phyloP scores from a whole-genome alignment of 1,140 invertebrate genomes.

The Pseudoatta argentina region DNA sequence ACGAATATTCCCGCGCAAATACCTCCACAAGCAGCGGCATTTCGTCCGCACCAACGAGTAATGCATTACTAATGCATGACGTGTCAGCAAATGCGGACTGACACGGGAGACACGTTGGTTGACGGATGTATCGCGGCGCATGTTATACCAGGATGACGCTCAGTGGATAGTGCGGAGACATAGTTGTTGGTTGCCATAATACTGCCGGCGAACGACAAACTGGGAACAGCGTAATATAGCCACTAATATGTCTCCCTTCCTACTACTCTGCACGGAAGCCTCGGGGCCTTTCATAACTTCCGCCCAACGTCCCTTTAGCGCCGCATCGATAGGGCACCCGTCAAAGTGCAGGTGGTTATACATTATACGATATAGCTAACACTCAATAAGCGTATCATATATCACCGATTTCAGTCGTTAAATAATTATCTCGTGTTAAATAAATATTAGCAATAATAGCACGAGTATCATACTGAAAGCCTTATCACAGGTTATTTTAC shows the following conservation, averaged over 20 bases:
- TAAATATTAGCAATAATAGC: background rate
- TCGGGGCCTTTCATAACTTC: conserved; percentile 77
- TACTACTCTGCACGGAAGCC: conserved; percentile 42
- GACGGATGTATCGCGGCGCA: conserved; percentile 40
- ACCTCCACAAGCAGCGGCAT: background rate
- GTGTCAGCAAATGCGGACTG: conserved; percentile 26
- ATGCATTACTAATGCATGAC: conserved; percentile 34
- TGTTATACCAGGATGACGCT: conserved; percentile 25
- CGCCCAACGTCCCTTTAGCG: conserved; percentile 40
- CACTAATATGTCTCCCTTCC: conserved; percentile 68
- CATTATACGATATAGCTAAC: conserved; percentile 26
- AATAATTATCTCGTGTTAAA: conserved; percentile 11
- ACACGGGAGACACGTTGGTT: background rate
- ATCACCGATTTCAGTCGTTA: background rate
- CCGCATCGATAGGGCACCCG: conserved; percentile 38
- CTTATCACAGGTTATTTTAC: background rate
- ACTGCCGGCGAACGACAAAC: conserved; percentile 45
- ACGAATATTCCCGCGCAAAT: conserved; percentile 5
- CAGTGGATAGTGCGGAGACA: background rate
- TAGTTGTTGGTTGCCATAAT: conserved; percentile 28
- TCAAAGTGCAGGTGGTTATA: conserved; percentile 52
- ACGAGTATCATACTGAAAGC: no score
- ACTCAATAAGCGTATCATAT: background rate
- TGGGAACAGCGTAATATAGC: conserved; percentile 72
- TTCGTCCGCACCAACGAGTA: conserved; percentile 16